Percentiles rank a stretch among this genome's conserved stretches.
Conservation (phyloP, 1,140 invertebrate species). For the Ephestia elutella region DNA sequence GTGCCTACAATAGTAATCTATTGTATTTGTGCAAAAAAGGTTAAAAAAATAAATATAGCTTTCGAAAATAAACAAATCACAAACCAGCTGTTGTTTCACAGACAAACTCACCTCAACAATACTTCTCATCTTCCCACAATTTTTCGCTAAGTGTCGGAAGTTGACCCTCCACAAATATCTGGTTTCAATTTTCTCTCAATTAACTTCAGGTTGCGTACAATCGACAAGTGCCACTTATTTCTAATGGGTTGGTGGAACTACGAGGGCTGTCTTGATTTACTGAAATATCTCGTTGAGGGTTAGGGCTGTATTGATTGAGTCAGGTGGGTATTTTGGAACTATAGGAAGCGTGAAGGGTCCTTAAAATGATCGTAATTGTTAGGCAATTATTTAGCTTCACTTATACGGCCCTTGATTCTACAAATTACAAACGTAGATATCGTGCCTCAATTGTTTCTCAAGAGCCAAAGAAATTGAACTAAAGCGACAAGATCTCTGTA, state of each 20-base stretch:
- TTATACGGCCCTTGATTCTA: too few species aligned
- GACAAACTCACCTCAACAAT: background rate
- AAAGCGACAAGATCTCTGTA: too few species aligned
- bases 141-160: slow-evolving; percentile 7
- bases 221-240: slow-evolving; percentile 41
- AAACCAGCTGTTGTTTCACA: background rate
- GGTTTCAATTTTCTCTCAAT: slow-evolving; percentile 48
- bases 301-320: background rate
- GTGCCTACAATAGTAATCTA: too few species aligned
- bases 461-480: too few species aligned
- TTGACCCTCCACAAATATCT: slow-evolving; percentile 29
- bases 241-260: slow-evolving; percentile 30
- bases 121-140: background rate
- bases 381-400: slow-evolving; percentile 9
- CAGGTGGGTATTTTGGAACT: slow-evolving; percentile 17
- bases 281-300: slow-evolving; percentile 3
- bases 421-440: too few species aligned
- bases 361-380: slow-evolving; percentile 21
- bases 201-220: slow-evolving; percentile 48
- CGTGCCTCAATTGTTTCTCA: too few species aligned
- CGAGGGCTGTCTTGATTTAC: slow-evolving; percentile 1
- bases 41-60: too few species aligned
- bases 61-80: background rate
- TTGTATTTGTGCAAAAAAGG: too few species aligned
- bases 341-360: slow-evolving; percentile 20